These are phyloP conservation scores for Acanthurus leucopareius DNA, from an alignment of 2,797 vertebrate species.

Conservation along the genomic window DNA sequence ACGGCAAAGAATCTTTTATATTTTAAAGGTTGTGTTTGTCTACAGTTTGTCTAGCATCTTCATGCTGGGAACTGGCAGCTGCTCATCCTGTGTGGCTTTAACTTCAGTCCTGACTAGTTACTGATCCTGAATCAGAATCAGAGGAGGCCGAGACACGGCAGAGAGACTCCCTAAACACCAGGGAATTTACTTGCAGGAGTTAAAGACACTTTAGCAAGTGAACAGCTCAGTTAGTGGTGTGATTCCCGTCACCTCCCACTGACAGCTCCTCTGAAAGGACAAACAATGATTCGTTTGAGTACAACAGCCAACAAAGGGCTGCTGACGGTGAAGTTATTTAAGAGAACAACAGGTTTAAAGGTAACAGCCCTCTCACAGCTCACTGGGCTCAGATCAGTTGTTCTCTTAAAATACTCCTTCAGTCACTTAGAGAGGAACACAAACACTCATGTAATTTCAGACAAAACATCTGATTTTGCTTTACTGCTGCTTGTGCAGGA, in stretches of 20 bases:
- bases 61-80: no score
- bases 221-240: conserved; percentile 50
- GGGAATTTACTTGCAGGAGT: conserved; percentile 2
- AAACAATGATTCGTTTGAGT: conserved; percentile 64
- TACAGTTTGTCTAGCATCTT: no score
- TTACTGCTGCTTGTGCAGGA: not conserved
- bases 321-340: conserved; percentile 71
- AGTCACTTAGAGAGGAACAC: conserved; percentile 36
- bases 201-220: conserved; percentile 45
- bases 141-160: no score
- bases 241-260: conserved; percentile 53
- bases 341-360: conserved; percentile 55
- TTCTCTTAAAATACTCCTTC: conserved; percentile 43
- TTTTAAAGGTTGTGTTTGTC: no score
- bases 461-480: conserved; percentile 20
- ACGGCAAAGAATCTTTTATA: no score
- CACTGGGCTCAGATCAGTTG: conserved; percentile 70
- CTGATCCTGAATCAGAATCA: not conserved
- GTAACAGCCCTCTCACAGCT: conserved; percentile 6
- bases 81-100: no score
- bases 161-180: not conserved
- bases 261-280: conserved; percentile 38
- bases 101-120: no score
- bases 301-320: conserved; percentile 61
- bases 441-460: not conserved